Base-by-base conservation (phyloP, 1,140 invertebrate species). In the Araneus ventricosus region DNA sequence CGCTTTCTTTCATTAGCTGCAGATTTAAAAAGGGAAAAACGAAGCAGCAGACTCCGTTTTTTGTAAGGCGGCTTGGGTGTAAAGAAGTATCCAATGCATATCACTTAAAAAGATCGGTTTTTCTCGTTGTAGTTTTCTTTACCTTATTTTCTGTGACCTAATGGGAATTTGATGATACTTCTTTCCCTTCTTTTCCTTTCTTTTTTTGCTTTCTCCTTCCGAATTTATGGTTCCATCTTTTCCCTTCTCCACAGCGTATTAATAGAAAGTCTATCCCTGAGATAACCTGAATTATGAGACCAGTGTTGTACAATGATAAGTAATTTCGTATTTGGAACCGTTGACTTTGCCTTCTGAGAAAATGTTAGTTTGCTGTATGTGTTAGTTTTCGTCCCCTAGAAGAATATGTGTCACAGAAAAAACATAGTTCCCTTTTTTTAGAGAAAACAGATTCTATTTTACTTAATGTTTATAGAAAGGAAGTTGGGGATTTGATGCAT, bases 101-200 rank as follows among this genome's bases (percentile, higher is more conserved):
- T 90, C 89, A 90, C 89, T 90, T 90, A 63, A 90, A 90, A 84
- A 75, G 79, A 90, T 90, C 89, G 89, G 89, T 82, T 90, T 90
- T 90, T 90, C 89, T 90, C 75, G 79, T 90, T 82, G 45, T 89
- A 89, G 39, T 89, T 79, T 89, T 89, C 88, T 89, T 79, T 89
- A 59, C 75, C 75, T 90, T 90, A 90, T 90, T 90, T 89, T 90
- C 89, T 90, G 79, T 90, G 75, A 90, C 89, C 89, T 90, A 90
- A 90, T 90, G 89, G 89, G 89, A 90, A 90, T 90, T 90, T 90
- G 89, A 90, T 90, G 89, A 90, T 90, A 90, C 89, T 84, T 90
- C 89, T 90, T 79, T 52, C 41, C 41, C 30, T 45, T 27, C 30
- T 45, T 89, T 79, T 88, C 57, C 24, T 45, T 41, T 27, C 27